A percentile compares a stretch with the other conserved stretches of the same genome.
These are phyloP conservation scores for Aphidius gifuensis DNA, from an alignment of 1,140 invertebrate species.

Conservation along the genomic window DNA sequence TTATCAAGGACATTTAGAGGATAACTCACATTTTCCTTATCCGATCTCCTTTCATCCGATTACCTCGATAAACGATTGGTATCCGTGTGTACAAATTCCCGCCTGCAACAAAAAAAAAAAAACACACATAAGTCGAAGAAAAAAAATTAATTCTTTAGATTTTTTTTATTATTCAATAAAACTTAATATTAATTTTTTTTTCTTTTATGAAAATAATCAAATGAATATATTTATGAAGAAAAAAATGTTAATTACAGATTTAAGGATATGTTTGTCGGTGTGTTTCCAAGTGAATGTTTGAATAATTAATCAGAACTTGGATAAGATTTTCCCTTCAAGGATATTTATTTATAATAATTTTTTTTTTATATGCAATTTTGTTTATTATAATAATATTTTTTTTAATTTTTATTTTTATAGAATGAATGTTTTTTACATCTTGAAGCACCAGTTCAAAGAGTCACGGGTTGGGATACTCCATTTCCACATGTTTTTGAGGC, in stretches of 20 bases:
- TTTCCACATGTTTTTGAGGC: conserved; percentile 96
- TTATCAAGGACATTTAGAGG: conserved; percentile 18
- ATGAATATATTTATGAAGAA: not conserved
- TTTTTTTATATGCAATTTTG: not conserved
- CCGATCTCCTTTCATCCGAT: conserved; percentile 16
- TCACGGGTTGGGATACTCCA: conserved; percentile 96
- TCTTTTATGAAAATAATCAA: not conserved
- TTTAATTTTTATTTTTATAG: conserved; percentile 53
- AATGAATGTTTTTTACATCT: conserved; percentile 92
- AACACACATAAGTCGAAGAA: not conserved
- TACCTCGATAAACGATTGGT: conserved; percentile 1
- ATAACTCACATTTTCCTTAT: conserved; percentile 19
- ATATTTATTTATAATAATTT: not conserved
- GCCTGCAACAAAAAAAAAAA: no score
- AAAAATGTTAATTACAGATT: no score
- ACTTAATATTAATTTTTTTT: not conserved
- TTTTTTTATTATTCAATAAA: no score
- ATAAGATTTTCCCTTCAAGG: no score
- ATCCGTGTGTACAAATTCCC: not conserved
- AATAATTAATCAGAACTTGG: no score
- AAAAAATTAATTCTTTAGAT: not conserved
- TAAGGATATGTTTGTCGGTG: no score
- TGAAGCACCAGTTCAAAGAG: conserved; percentile 87
- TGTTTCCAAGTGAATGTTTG: no score
- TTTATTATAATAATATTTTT: conserved; percentile 27